A percentile compares a stretch with the other conserved stretches of the same genome.
Conservation (phyloP, 2,113 vertebrate genomes). For the Spizaetus ornatus region DNA sequence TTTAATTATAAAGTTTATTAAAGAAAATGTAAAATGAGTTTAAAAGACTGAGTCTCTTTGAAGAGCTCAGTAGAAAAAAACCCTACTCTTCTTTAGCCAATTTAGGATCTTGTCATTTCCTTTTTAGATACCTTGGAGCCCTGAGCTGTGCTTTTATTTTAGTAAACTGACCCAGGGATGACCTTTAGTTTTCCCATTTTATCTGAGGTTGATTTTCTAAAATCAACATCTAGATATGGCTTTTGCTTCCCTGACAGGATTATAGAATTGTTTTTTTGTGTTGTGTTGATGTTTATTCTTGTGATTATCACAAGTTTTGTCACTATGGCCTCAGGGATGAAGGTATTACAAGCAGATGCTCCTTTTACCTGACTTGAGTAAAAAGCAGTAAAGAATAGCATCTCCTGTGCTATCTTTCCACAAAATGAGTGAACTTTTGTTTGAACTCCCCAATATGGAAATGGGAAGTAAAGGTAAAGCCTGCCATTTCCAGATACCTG, state of each 20-base stretch:
- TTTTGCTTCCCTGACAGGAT: neutral
- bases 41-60: neutral
- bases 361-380: neutral
- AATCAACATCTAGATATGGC: neutral
- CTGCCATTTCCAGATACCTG: neutral
- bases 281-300: fast-evolving
- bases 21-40: neutral
- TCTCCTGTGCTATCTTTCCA: neutral
- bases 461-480: neutral
- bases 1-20: neutral
- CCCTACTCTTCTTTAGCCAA: neutral
- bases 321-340: neutral
- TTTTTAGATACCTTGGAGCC: neutral
- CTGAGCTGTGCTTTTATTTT: neutral
- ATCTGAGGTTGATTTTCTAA: neutral
- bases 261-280: neutral
- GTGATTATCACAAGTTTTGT: neutral
- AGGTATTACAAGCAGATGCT: neutral
- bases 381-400: neutral
- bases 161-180: neutral
- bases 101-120: neutral
- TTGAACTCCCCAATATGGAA: neutral
- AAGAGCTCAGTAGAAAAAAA: neutral
- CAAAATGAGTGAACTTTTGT: neutral
- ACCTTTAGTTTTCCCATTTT: neutral